phyloP scores from a whole-genome alignment of 2,113 vertebrate genomes.

The Mus pahari region DNA sequence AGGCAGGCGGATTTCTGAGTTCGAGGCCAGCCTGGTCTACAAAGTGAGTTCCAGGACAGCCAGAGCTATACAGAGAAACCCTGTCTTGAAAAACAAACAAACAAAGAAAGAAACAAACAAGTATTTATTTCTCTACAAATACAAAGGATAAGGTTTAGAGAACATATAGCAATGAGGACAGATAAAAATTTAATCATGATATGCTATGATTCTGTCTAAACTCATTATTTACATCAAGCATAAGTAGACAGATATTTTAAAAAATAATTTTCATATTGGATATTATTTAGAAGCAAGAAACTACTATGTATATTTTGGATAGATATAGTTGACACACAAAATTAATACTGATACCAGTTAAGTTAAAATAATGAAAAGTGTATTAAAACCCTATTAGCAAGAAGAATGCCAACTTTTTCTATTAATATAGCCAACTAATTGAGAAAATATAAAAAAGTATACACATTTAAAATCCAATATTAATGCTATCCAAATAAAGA shows the following conservation, averaged over 20 bases:
- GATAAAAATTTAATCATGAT: background rate
- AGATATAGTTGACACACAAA: background rate
- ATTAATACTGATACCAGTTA: too few species aligned
- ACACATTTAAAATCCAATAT: background rate
- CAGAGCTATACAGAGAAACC: too few species aligned
- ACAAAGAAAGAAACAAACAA: too few species aligned
- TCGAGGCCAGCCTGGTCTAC: too few species aligned
- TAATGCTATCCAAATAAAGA: background rate
- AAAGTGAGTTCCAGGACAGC: too few species aligned
- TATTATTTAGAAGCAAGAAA: background rate
- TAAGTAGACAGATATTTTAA: background rate
- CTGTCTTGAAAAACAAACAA: too few species aligned
- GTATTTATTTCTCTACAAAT: background rate
- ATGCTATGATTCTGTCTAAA: background rate
- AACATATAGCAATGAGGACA: background rate
- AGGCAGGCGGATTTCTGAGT: too few species aligned
- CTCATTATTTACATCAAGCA: background rate
- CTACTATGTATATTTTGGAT: background rate
- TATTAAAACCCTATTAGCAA: background rate
- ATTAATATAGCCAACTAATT: background rate
- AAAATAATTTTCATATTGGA: background rate
- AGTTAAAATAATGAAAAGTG: background rate
- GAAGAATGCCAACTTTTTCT: background rate
- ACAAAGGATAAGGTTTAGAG: too few species aligned
- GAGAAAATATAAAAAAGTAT: background rate